phyloP scores from a whole-genome alignment of 2,113 vertebrate species.

The Megaceryle torquata region DNA sequence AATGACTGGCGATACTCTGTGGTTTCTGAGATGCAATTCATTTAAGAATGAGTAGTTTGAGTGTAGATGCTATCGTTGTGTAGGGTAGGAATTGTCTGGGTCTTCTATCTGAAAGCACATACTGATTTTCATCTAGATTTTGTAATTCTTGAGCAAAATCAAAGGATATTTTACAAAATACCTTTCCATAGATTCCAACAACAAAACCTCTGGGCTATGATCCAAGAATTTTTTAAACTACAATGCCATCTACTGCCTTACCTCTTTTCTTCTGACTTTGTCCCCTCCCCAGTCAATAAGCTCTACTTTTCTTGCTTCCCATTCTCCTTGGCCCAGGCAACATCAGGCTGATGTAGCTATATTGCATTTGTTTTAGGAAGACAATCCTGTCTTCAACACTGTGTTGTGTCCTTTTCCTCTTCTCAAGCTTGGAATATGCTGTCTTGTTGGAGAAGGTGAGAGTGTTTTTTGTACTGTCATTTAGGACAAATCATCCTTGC shows the following conservation, averaged over 20 bases:
- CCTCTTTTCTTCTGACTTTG: background rate
- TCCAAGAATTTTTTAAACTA: background rate
- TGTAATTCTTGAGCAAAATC: background rate
- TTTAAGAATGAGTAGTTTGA: background rate
- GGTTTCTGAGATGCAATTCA: background rate
- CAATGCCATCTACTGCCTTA: background rate
- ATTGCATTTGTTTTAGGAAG: constrained; percentile 29
- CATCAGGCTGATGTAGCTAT: background rate
- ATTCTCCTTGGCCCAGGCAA: background rate
- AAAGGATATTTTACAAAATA: background rate
- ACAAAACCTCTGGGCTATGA: background rate
- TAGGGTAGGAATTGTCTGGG: background rate
- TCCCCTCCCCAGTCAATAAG: background rate
- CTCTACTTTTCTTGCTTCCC: background rate
- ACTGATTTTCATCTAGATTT: background rate
- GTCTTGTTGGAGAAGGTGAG: background rate
- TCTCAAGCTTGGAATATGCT: background rate
- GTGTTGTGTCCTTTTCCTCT: constrained; percentile 14
- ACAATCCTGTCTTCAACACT: background rate
- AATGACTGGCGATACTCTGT: background rate
- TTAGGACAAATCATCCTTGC: background rate
- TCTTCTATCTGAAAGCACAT: background rate
- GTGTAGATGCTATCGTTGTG: background rate
- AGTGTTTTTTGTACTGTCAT: background rate
- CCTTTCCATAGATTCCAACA: background rate